Percentiles rank a stretch among this genome's conserved stretches.
Evolutionary conservation across 2,113 vertebrate genomes (phyloP).

Genomic region (Anser brachyrhynchus): DNA sequence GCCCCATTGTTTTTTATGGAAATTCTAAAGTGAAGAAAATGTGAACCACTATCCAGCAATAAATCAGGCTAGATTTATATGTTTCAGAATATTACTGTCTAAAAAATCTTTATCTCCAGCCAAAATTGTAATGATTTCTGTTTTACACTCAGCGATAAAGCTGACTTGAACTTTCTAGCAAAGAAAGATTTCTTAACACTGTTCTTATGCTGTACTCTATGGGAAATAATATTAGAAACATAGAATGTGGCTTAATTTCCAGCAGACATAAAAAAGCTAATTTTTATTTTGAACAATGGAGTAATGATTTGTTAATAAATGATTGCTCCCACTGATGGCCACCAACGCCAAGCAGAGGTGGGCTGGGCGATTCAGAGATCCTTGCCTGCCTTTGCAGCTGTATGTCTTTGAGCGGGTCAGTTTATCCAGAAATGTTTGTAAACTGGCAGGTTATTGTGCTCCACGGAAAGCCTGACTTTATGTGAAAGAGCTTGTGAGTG

Average conservation of each 20-base stretch:
- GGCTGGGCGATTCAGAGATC: not conserved
- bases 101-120: not conserved
- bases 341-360: rapidly evolving
- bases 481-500: not conserved
- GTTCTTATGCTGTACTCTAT: not conserved
- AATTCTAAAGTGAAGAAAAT: not conserved
- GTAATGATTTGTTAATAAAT: not conserved
- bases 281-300: not conserved
- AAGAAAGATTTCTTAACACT: not conserved
- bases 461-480: not conserved
- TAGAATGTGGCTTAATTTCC: not conserved
- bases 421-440: not conserved
- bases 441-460: not conserved
- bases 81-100: not conserved
- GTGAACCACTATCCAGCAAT: not conserved
- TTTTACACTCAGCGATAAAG: not conserved
- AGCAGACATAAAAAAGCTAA: not conserved
- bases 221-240: not conserved
- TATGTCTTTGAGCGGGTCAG: not conserved
- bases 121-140: not conserved
- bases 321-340: not conserved
- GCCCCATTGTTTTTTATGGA: not conserved
- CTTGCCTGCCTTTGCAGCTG: not conserved
- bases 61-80: not conserved
- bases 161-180: not conserved